phyloP scores from a whole-genome alignment of 1,140 invertebrate species.

The Berghia stephanieae region DNA sequence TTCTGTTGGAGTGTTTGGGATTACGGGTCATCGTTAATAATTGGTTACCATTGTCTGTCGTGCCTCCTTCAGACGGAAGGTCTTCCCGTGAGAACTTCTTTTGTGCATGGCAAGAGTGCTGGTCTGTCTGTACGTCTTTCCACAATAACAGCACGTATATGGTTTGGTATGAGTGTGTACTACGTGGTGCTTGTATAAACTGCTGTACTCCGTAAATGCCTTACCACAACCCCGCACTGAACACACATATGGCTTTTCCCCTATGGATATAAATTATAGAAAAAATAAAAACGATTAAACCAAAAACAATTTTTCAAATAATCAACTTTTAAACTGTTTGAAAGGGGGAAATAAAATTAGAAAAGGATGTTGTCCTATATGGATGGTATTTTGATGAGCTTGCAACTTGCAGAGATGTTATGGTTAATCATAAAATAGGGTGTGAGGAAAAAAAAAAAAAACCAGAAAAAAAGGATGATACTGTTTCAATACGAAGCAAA shows the following conservation, averaged over 20 bases:
- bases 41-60: constrained; percentile 18
- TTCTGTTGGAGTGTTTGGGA: background rate
- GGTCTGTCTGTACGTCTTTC: constrained; percentile 73
- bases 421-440: no score
- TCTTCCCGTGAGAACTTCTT: constrained; percentile 66
- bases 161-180: constrained; percentile 75
- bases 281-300: no score
- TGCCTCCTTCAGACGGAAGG: constrained; percentile 32
- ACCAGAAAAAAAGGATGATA: no score
- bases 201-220: constrained; percentile 80
- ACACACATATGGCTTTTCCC: constrained; percentile 69
- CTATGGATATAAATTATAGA: constrained; percentile 47
- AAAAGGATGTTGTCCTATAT: background rate
- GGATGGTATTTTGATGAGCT: no score
- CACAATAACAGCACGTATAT: constrained; percentile 73
- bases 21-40: background rate
- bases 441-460: no score
- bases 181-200: constrained; percentile 79
- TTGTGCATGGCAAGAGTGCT: constrained; percentile 75
- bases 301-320: no score
- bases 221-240: constrained; percentile 73
- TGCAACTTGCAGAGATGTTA: no score
- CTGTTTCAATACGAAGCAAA: no score
- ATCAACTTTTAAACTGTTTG: no score
- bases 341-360: background rate